Conservation (phyloP, 2,888 invertebrate species). For the Endomychus coccineus region DNA sequence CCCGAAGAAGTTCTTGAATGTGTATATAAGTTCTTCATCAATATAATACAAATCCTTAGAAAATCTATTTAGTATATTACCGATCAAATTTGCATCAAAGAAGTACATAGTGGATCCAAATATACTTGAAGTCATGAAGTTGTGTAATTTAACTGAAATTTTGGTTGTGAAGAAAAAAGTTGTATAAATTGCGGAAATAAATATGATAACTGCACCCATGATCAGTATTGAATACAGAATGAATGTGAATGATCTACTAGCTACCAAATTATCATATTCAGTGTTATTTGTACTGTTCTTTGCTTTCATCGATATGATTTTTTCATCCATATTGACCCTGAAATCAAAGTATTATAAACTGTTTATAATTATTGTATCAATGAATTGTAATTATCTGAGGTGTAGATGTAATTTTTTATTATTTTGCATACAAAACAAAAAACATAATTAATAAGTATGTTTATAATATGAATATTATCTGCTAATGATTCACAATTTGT, state of each 20-base stretch:
- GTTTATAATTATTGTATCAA: no score
- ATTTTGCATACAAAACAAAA: no score
- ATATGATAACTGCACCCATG: constrained; percentile 8
- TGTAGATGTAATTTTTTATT: no score
- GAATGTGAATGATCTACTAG: constrained; percentile 8
- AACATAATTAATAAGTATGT: no score
- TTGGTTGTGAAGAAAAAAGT: constrained; percentile 17
- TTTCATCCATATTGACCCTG: constrained; percentile 15
- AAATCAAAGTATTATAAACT: no score
- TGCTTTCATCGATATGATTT: no score
- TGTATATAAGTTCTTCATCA: constrained; percentile 32
- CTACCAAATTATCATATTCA: constrained; percentile 8
- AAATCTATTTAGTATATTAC: constrained; percentile 35
- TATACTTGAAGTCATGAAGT: constrained; percentile 28
- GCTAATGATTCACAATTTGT: no score
- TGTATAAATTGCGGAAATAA: no score
- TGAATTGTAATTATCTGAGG: no score
- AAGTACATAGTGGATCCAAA: constrained; percentile 30
- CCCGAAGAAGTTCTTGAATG: constrained; percentile 24
- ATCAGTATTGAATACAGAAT: constrained; percentile 11
- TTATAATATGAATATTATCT: no score
- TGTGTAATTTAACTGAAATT: constrained; percentile 30
- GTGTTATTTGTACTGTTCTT: no score
- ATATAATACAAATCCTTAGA: constrained; percentile 31
- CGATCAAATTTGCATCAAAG: constrained; percentile 33